A percentile compares a stretch with the other conserved stretches of the same genome.
Conservation (phyloP, 2,888 invertebrate genomes). For the Corythucha ciliata region DNA sequence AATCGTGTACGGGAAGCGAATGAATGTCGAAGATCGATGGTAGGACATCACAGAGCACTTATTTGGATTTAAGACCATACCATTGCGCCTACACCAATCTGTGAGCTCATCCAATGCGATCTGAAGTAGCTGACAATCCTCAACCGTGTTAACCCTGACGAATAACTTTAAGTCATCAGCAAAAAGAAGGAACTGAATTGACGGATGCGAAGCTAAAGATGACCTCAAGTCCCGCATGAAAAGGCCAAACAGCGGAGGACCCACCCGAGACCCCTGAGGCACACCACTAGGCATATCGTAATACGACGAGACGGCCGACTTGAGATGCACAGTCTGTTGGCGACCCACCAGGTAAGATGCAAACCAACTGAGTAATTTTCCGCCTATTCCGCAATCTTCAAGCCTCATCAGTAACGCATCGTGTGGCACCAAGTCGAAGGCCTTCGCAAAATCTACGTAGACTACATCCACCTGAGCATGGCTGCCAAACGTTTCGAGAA, state of each 20-base stretch:
- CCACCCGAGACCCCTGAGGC: not conserved
- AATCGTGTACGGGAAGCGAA: not conserved
- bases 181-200: not conserved
- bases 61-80: not conserved
- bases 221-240: not conserved
- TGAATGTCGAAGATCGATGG: not conserved
- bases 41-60: not conserved
- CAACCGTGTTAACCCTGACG: not conserved
- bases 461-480: not conserved
- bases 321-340: not conserved
- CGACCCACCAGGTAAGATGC: not conserved
- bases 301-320: not conserved
- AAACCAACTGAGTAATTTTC: not conserved
- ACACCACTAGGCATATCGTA: not conserved
- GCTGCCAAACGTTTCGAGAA: not conserved
- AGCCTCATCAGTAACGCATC: not conserved
- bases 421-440: not conserved
- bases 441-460: not conserved
- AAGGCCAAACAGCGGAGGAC: not conserved
- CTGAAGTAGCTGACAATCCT: not conserved
- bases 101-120: not conserved
- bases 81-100: not conserved
- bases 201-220: not conserved
- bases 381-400: not conserved
- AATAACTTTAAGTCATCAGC: not conserved